Conservation (phyloP, 2,797 vertebrate species). For the Crypturellus tataupa region DNA sequence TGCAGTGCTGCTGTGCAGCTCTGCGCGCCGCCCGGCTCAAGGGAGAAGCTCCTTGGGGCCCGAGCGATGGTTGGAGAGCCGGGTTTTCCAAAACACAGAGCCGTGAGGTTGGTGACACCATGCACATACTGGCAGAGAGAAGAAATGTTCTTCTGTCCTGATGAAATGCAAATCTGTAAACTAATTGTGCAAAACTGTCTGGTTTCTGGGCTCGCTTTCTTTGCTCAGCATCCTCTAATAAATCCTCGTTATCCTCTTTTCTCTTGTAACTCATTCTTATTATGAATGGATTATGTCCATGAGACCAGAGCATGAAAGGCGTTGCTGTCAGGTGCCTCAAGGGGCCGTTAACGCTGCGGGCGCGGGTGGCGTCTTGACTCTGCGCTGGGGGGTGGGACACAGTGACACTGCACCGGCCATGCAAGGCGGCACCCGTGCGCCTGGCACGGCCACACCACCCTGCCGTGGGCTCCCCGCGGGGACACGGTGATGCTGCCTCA, state of each 20-base stretch:
- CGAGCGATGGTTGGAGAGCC: neutral
- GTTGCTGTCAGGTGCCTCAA: neutral
- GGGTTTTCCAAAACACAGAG: no score
- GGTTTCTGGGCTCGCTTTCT: neutral
- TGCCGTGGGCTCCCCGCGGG: no score
- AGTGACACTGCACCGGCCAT: no score
- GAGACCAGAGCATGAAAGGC: neutral
- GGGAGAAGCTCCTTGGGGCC: neutral
- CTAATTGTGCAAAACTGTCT: neutral
- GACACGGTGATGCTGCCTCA: no score
- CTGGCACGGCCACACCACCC: no score
- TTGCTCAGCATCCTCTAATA: neutral
- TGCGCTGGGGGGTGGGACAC: no score
- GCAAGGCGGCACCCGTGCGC: no score
- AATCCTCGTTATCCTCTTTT: neutral
- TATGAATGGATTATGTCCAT: constrained; percentile 16
- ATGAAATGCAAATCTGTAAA: neutral
- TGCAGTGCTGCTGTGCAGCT: rapidly evolving
- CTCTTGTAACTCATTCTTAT: neutral
- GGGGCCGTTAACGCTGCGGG: neutral
- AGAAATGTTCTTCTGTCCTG: neutral
- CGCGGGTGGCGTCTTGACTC: neutral
- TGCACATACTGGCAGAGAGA: neutral
- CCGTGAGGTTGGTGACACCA: neutral
- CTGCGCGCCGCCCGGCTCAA: neutral